phyloP scores from a whole-genome alignment of 1,140 invertebrate species.

The Coboldia fuscipes region DNA sequence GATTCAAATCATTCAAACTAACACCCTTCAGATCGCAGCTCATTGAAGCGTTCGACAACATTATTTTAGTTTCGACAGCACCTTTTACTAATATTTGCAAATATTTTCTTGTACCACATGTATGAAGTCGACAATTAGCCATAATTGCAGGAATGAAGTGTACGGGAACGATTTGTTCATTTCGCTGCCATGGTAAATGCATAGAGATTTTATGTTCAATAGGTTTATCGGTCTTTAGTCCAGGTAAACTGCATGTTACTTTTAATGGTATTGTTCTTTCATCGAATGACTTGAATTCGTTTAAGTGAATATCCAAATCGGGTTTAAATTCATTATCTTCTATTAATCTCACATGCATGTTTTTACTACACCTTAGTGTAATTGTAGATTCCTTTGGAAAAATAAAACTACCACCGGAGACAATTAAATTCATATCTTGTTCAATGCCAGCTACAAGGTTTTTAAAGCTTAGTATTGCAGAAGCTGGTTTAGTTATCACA shows the following conservation, averaged over 20 bases:
- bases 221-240: slow-evolving; percentile 30
- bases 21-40: slow-evolving; percentile 29
- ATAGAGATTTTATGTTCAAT: slow-evolving; percentile 28
- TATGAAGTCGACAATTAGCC: slow-evolving; percentile 56
- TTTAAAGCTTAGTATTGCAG: slow-evolving; percentile 22
- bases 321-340: slow-evolving; percentile 15
- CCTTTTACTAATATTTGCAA: slow-evolving; percentile 55
- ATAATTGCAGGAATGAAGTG: slow-evolving; percentile 65
- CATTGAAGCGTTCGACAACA: slow-evolving; percentile 34
- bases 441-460: slow-evolving; percentile 44
- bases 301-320: slow-evolving; percentile 34
- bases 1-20: slow-evolving; percentile 40
- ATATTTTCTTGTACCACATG: slow-evolving; percentile 60
- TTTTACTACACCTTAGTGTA: slow-evolving; percentile 31
- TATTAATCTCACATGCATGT: slow-evolving; percentile 23
- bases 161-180: slow-evolving; percentile 41
- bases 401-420: slow-evolving; percentile 42
- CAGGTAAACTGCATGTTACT: slow-evolving; percentile 47
- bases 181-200: slow-evolving; percentile 48
- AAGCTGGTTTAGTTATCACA: slow-evolving; percentile 24
- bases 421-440: slow-evolving; percentile 40
- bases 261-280: slow-evolving; percentile 34
- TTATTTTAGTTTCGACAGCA: slow-evolving; percentile 29
- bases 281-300: slow-evolving; percentile 44
- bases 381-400: slow-evolving; percentile 27